Percentiles rank a stretch among this genome's conserved stretches.
phyloP scores from a whole-genome alignment of 2,113 vertebrate species.

The Gymnogyps californianus region DNA sequence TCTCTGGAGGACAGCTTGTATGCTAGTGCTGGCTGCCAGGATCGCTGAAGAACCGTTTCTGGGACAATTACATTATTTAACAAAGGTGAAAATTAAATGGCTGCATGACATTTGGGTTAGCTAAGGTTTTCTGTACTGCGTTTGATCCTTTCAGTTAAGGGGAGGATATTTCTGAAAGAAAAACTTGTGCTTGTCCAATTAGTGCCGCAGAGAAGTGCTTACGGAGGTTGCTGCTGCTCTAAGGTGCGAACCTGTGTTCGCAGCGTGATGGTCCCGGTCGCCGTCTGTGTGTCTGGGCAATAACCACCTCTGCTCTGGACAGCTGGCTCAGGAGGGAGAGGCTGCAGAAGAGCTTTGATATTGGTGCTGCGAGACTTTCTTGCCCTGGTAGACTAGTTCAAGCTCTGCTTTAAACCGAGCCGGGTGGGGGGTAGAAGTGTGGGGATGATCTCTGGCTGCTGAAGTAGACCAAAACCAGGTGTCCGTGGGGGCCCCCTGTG shows the following conservation, averaged over 20 bases:
- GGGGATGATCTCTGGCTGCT: background rate
- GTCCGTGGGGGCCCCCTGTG: fast-evolving
- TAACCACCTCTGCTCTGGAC: background rate
- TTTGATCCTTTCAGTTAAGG: background rate
- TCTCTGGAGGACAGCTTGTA: conserved; percentile 10
- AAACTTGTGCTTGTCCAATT: background rate
- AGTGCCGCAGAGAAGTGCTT: background rate
- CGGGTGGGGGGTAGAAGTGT: background rate
- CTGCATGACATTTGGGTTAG: background rate
- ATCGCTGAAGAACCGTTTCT: background rate
- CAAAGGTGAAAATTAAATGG: background rate
- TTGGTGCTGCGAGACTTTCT: background rate
- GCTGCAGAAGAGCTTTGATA: background rate
- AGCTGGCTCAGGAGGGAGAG: background rate
- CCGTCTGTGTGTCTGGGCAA: background rate
- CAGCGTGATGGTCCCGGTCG: background rate
- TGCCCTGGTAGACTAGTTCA: background rate
- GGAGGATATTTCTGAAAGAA: background rate
- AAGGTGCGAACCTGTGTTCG: background rate
- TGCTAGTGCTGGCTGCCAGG: background rate
- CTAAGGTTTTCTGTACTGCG: background rate
- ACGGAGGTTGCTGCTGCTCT: background rate
- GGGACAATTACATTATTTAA: conserved; percentile 36
- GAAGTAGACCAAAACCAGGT: background rate
- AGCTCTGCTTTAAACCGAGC: background rate